phyloP scores from a whole-genome alignment of 2,113 vertebrate genomes.

The Campylomormyrus tamandua region DNA sequence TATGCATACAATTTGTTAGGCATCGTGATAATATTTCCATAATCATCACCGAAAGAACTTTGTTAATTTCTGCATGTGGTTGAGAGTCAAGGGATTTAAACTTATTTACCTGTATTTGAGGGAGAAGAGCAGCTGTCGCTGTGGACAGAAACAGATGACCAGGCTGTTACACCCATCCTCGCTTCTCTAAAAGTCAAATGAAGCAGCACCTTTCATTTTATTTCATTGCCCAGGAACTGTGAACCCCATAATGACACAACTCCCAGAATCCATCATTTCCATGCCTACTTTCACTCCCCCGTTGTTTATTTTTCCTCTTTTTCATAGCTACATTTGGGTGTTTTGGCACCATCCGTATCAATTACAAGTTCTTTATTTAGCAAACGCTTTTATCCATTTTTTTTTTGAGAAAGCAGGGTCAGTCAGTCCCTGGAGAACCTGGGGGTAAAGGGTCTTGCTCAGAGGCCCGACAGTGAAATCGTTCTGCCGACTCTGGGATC shows the following conservation, averaged over 20 bases:
- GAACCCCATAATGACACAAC: neutral
- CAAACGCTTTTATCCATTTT: neutral
- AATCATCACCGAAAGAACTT: neutral
- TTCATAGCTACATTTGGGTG: neutral
- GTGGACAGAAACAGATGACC: neutral
- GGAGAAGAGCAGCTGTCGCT: neutral
- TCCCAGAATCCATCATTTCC: neutral
- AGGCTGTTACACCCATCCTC: neutral
- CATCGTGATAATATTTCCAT: constrained; percentile 2
- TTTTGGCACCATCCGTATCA: neutral
- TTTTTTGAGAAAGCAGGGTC: neutral
- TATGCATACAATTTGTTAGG: neutral
- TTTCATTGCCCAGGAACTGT: neutral
- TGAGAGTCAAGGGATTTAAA: neutral
- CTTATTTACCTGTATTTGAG: neutral
- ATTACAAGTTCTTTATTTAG: neutral
- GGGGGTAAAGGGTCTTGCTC: neutral
- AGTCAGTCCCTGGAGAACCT: neutral
- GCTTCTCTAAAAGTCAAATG: neutral
- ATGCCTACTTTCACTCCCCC: neutral
- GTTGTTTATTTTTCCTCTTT: neutral
- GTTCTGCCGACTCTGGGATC: neutral
- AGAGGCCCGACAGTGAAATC: neutral
- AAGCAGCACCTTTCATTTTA: neutral
- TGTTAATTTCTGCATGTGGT: neutral